These are phyloP conservation scores for Myotis myotis DNA, from an alignment of 2,797 vertebrate species.

Conservation along the genomic window DNA sequence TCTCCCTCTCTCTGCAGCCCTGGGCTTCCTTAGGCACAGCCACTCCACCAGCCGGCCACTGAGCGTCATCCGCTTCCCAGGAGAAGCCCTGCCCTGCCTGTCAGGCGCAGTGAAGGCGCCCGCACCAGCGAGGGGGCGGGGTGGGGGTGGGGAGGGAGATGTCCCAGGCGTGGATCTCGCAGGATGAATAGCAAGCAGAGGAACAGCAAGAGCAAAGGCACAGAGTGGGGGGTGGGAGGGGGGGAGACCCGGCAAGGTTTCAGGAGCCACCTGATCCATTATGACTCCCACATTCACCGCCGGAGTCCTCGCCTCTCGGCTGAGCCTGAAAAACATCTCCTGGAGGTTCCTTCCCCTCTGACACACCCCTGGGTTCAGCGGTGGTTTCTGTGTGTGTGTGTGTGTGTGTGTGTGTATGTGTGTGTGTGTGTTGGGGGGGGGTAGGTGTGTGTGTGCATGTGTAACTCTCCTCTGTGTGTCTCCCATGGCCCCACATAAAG, in stretches of 20 bases:
- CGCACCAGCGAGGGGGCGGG: accelerated
- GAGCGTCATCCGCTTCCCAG: accelerated
- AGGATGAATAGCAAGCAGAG: neutral
- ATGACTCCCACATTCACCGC: neutral
- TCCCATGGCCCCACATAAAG: neutral
- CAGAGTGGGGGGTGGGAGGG: neutral
- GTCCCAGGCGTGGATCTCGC: neutral
- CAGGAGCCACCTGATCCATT: neutral
- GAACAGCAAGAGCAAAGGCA: neutral
- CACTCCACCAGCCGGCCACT: neutral
- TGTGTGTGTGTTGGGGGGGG: neutral
- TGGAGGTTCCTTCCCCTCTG: neutral
- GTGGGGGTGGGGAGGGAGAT: too few relatives aligned
- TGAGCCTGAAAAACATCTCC: neutral
- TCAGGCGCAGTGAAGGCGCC: accelerated
- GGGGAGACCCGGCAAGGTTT: neutral
- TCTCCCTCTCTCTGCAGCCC: neutral
- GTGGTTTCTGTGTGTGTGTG: neutral
- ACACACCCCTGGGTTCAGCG: neutral
- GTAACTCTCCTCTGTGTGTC: neutral
- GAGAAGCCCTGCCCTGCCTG: neutral
- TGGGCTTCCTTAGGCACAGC: neutral
- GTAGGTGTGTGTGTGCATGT: accelerated
- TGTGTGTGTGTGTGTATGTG: too few relatives aligned
- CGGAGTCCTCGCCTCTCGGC: neutral